These are phyloP conservation scores for Sakesphorus luctuosus DNA, from an alignment of 2,113 vertebrate species.

Conservation along the genomic window DNA sequence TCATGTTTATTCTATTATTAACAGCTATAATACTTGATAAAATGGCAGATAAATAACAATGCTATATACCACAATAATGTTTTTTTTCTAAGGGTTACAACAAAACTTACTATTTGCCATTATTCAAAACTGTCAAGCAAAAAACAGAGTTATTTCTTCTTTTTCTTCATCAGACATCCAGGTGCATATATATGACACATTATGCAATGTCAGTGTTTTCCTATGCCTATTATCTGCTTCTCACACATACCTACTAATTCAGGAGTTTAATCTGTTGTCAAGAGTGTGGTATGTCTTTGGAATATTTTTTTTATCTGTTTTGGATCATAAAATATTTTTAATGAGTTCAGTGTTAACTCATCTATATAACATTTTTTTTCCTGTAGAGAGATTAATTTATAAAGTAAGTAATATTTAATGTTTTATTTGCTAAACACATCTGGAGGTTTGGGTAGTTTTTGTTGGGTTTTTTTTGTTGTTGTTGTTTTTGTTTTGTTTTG, in stretches of 20 bases:
- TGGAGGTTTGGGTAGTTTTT: accelerated
- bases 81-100: not conserved
- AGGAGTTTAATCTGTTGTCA: not conserved
- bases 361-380: not conserved
- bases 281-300: not conserved
- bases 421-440: not conserved
- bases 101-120: not conserved
- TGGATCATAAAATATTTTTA: not conserved
- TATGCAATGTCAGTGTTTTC: not conserved
- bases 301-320: not conserved
- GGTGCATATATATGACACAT: not conserved
- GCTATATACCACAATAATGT: not conserved
- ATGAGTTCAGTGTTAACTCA: not conserved
- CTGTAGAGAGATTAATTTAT: not conserved
- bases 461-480: not conserved
- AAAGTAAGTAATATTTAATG: not conserved
- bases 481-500: no score
- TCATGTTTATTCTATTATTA: not conserved
- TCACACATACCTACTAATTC: not conserved
- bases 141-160: not conserved
- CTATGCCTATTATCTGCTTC: not conserved
- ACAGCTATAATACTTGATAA: not conserved
- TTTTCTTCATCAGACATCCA: not conserved
- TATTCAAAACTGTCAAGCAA: not conserved
- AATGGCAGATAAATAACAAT: not conserved